Conservation (phyloP, 2,888 invertebrate species). For the Muscina levida region DNA sequence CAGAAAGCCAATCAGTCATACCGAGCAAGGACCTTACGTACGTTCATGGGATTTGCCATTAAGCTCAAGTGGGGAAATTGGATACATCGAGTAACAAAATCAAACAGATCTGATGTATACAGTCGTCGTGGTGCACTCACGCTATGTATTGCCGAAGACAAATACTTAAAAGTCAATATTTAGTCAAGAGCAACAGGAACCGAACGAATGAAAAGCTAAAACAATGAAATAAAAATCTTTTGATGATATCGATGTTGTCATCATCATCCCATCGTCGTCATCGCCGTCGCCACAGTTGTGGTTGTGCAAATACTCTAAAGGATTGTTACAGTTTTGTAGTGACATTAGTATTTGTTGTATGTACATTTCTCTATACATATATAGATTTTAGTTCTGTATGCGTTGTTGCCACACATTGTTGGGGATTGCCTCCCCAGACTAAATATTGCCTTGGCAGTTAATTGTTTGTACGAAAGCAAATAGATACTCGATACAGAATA, state of each 20-base stretch:
- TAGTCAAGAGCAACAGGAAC: neutral
- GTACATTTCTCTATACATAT: too few species aligned
- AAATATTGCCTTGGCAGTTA: too few species aligned
- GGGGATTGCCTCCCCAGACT: too few species aligned
- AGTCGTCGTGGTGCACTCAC: neutral
- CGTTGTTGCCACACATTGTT: too few species aligned
- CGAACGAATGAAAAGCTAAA: neutral
- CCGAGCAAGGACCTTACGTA: neutral
- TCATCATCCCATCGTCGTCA: neutral
- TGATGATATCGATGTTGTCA: conserved; percentile 20
- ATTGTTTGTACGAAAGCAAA: too few species aligned
- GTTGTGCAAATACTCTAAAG: conserved; percentile 20
- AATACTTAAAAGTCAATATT: conserved; percentile 39
- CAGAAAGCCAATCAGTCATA: conserved; percentile 46
- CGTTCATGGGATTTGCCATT: conserved; percentile 10
- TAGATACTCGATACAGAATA: too few species aligned
- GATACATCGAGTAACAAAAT: conserved; percentile 31
- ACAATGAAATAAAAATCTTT: neutral
- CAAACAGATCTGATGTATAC: conserved; percentile 21
- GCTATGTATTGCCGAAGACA: neutral
- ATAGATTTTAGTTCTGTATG: too few species aligned
- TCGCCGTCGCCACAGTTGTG: conserved; percentile 27
- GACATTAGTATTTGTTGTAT: conserved; percentile 9
- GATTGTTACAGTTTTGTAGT: conserved; percentile 11
- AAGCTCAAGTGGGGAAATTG: conserved; percentile 30